A percentile compares a stretch with the other conserved stretches of the same genome.
Evolutionary conservation across 2,888 invertebrate genomes (phyloP).

Genomic region (Villa cingulata): DNA sequence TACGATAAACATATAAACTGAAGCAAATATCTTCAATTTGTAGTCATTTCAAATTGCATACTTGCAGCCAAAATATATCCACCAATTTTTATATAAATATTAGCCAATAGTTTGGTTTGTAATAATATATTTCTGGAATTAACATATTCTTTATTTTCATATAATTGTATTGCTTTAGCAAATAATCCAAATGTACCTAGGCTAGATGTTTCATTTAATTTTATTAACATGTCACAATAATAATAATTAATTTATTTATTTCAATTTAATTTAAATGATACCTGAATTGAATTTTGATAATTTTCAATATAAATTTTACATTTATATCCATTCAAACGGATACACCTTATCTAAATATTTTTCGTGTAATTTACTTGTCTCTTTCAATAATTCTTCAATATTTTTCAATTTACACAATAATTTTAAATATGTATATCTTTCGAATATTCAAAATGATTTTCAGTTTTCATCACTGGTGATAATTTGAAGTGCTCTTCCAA

Average conservation of each 20-base stretch:
- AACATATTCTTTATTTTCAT: constrained; percentile 39
- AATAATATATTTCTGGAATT: constrained; percentile 42
- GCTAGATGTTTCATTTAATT: constrained; percentile 45
- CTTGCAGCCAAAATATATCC: constrained; percentile 38
- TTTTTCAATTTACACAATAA: constrained; percentile 32
- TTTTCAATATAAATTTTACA: constrained; percentile 45
- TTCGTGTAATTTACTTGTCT: constrained; percentile 38
- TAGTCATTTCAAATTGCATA: constrained; percentile 20
- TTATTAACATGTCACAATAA: constrained; percentile 40
- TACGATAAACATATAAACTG: constrained; percentile 25
- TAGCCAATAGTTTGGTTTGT: constrained; percentile 31
- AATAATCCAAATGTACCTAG: no score
- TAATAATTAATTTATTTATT: constrained; percentile 36
- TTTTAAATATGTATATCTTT: constrained; percentile 24
- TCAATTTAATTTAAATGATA: constrained; percentile 17
- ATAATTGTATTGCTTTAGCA: constrained; percentile 45
- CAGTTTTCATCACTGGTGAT: no score
- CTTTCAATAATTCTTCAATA: constrained; percentile 32
- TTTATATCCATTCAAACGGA: constrained; percentile 47
- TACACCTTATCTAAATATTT: constrained; percentile 38
- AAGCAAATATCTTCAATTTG: constrained; percentile 12
- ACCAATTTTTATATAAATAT: constrained; percentile 38
- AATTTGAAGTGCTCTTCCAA: no score
- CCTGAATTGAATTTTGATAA: constrained; percentile 14
- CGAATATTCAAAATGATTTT: constrained; percentile 15